Evolutionary conservation across 2,113 vertebrate species (phyloP).

Genomic region (Ciconia boyciana): DNA sequence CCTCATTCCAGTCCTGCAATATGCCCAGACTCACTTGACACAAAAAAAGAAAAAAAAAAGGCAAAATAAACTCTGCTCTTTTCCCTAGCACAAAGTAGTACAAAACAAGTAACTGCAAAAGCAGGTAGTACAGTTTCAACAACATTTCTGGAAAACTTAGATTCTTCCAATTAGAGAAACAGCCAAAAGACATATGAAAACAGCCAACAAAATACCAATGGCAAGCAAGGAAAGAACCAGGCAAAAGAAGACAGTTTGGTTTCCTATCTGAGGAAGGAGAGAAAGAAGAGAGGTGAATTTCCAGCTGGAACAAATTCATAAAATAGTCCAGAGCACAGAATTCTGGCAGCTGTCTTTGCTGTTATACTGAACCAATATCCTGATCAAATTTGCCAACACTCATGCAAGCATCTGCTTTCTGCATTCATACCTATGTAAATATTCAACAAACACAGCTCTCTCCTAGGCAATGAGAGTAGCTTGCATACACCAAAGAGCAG

Average conservation of each 20-base stretch:
- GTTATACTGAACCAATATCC: not conserved
- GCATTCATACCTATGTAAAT: not conserved
- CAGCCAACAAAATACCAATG: constrained; percentile 22
- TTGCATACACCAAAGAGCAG: rapidly evolving
- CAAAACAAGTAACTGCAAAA: constrained; percentile 15
- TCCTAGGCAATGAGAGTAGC: not conserved
- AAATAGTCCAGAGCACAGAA: not conserved
- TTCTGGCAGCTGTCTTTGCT: constrained; percentile 4
- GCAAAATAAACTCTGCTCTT: not conserved
- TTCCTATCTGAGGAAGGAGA: not conserved
- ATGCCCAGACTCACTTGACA: not conserved
- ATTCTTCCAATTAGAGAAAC: constrained; percentile 1
- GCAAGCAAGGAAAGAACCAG: not conserved
- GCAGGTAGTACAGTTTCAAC: not conserved
- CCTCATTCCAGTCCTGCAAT: not conserved
- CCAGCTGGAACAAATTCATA: constrained; percentile 39
- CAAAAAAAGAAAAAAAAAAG: not conserved
- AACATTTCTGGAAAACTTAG: not conserved
- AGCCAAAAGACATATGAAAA: not conserved
- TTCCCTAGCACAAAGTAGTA: not conserved
- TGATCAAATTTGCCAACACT: constrained; percentile 8
- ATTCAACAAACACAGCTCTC: not conserved
- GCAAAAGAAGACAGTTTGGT: not conserved
- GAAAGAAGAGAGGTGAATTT: constrained; percentile 27
- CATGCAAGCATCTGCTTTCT: not conserved